Percentiles rank a stretch among this genome's conserved stretches.
Conservation (phyloP, 2,888 invertebrate genomes). For the Cabera pusaria region DNA sequence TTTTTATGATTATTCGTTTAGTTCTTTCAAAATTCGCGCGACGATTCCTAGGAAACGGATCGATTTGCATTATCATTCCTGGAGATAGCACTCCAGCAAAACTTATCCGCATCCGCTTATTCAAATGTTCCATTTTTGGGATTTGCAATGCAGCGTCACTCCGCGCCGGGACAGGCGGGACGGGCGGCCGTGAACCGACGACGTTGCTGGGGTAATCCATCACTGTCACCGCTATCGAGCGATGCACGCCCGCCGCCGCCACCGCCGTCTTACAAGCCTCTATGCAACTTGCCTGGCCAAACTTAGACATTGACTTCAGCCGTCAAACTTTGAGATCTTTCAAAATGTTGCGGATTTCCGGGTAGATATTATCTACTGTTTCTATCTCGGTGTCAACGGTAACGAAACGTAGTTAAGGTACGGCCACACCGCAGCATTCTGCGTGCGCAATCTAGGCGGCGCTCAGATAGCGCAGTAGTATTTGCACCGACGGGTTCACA, state of each 20-base stretch:
- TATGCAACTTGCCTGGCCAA: constrained; percentile 32
- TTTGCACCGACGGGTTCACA: too few species aligned
- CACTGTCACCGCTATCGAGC: constrained; percentile 75
- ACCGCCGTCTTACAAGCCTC: constrained; percentile 16
- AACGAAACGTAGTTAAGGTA: too few species aligned
- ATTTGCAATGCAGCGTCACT: constrained; percentile 35
- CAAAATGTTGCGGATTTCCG: constrained; percentile 17
- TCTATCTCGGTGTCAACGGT: too few species aligned
- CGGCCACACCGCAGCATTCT: too few species aligned
- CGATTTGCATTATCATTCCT: too few species aligned
- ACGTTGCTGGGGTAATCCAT: constrained; percentile 73
- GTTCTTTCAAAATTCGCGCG: too few species aligned
- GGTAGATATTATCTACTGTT: constrained; percentile 4
- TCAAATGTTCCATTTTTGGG: constrained; percentile 18
- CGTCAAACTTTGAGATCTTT: constrained; percentile 16
- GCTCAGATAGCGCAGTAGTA: too few species aligned
- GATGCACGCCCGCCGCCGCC: constrained; percentile 55
- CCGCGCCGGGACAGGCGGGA: constrained; percentile 34
- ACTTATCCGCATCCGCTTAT: constrained; percentile 11
- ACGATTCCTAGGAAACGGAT: too few species aligned
- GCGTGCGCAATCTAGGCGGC: too few species aligned
- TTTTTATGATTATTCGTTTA: too few species aligned
- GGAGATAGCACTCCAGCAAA: too few species aligned
- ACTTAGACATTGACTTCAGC: constrained; percentile 27
- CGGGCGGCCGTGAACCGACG: constrained; percentile 71